Evolutionary conservation across 2,797 vertebrate genomes (phyloP).

Genomic region (Gambelia wislizenii): DNA sequence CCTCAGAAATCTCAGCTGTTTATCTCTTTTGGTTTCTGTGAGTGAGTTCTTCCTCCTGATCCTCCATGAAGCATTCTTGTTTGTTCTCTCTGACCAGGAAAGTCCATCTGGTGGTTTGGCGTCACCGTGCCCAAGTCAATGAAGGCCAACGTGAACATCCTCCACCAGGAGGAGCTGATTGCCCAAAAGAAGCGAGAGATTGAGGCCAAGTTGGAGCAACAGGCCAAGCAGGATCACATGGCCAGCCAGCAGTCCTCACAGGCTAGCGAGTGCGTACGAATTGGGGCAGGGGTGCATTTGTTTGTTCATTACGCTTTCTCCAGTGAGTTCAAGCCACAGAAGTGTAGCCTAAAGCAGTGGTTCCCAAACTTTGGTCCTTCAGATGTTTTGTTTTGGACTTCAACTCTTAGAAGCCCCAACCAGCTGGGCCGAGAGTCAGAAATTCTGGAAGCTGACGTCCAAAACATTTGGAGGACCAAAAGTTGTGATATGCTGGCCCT

Average conservation of each 20-base stretch:
- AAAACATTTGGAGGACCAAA: too few species aligned
- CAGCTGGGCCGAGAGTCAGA: too few species aligned
- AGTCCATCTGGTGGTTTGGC: conserved; percentile 87
- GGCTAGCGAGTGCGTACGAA: conserved; percentile 77
- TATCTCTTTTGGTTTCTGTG: not conserved
- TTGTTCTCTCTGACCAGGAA: conserved; percentile 77
- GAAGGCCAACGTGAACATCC: conserved; percentile 91
- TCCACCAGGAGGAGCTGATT: conserved; percentile 94
- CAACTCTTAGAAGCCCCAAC: too few species aligned
- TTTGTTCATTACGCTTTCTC: too few species aligned
- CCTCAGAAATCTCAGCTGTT: not conserved
- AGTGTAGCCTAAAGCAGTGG: too few species aligned
- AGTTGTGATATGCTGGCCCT: too few species aligned
- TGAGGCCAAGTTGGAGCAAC: conserved; percentile 91
- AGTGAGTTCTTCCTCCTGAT: not conserved
- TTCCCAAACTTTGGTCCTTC: too few species aligned
- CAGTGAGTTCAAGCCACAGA: too few species aligned
- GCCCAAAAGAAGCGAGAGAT: conserved; percentile 97
- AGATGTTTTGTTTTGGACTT: too few species aligned
- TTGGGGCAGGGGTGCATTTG: accelerated
- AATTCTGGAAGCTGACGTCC: too few species aligned
- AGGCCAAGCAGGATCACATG: conserved; percentile 82
- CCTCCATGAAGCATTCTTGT: not conserved
- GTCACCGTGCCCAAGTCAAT: conserved; percentile 82
- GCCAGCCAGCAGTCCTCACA: conserved; percentile 77